Evolutionary conservation across 1,140 invertebrate species (phyloP).

Genomic region (Frieseomelitta varia): DNA sequence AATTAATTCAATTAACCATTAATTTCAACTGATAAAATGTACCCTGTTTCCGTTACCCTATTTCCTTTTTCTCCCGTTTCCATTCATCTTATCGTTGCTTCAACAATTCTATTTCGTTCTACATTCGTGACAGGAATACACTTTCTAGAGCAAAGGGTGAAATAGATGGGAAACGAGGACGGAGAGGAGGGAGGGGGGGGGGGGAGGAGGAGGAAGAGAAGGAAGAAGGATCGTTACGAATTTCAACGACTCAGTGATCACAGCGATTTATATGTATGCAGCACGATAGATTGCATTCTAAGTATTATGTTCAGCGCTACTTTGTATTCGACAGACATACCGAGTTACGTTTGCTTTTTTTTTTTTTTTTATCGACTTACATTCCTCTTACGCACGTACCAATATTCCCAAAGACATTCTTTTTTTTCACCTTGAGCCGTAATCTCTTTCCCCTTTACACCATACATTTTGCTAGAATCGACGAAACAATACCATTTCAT

Average conservation of each 20-base stretch:
- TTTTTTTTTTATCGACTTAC: not conserved
- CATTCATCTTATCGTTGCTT: constrained; percentile 30
- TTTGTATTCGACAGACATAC: constrained; percentile 5
- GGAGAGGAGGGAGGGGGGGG: not conserved
- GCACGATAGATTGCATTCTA: constrained; percentile 31
- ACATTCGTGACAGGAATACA: constrained; percentile 44
- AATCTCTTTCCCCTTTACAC: not conserved
- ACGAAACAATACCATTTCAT: not conserved
- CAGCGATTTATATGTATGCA: constrained; percentile 45
- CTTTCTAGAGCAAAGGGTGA: constrained; percentile 5
- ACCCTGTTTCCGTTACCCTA: not conserved
- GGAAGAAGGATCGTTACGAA: constrained; percentile 41
- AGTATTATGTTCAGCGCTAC: constrained; percentile 18
- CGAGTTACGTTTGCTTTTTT: not conserved
- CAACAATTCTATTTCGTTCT: constrained; percentile 35
- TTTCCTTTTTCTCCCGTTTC: not conserved
- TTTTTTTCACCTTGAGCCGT: no score
- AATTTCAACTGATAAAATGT: not conserved
- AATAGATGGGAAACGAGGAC: constrained; percentile 8
- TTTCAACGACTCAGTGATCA: constrained; percentile 46
- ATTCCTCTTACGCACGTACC: not conserved
- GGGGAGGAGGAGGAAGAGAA: not conserved
- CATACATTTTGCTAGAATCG: not conserved
- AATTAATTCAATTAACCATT: constrained; percentile 3
- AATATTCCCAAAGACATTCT: not conserved